These are phyloP conservation scores for Gnathonemus echidnorhynchus DNA, from an alignment of 2,113 vertebrate species.

Conservation along the genomic window DNA sequence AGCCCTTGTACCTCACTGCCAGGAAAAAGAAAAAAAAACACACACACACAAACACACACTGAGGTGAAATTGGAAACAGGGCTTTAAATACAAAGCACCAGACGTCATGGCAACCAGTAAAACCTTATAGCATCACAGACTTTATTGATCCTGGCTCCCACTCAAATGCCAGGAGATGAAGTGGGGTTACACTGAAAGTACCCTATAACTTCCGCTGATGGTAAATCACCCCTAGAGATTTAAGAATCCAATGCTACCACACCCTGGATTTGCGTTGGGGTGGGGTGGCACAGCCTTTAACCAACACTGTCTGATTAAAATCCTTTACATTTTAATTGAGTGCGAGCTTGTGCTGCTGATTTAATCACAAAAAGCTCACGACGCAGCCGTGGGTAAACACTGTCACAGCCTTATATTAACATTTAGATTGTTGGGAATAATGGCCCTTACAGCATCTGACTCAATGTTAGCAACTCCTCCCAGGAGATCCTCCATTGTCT, in stretches of 20 bases:
- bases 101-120: not conserved
- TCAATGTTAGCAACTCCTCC: not conserved
- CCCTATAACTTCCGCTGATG: not conserved
- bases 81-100: conserved; percentile 5
- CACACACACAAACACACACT: not conserved
- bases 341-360: conserved; percentile 5
- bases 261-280: not conserved
- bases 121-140: not conserved
- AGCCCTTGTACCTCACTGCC: not conserved
- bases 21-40: too few relatives aligned
- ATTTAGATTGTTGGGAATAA: conserved; percentile 8
- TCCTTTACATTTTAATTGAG: conserved; percentile 17
- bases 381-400: conserved; percentile 16
- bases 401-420: conserved; percentile 12
- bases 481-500: not conserved
- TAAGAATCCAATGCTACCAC: not conserved
- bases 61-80: not conserved
- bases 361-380: conserved; percentile 9
- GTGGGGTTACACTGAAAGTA: not conserved
- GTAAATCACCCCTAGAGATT: not conserved
- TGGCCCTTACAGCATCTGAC: conserved; percentile 1
- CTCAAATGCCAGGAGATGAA: not conserved
- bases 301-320: conserved; percentile 7
- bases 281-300: not conserved
- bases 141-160: conserved; percentile 15